Conservation (phyloP, 2,797 vertebrate genomes). For the Orientallactaga sibirica region DNA sequence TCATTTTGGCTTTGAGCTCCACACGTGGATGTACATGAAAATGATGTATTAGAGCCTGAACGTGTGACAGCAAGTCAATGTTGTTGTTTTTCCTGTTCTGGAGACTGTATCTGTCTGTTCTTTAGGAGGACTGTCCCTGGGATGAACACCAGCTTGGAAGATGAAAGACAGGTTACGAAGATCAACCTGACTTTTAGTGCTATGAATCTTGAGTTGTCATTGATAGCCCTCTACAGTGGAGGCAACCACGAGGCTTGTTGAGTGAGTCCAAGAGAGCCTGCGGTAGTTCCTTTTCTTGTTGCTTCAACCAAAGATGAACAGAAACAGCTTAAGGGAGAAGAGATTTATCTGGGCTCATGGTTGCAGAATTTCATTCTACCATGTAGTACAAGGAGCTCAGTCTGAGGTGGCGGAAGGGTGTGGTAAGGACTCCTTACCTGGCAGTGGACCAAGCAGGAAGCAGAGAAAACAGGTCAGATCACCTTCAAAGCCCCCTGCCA, state of each 20-base stretch:
- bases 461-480: background rate
- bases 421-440: background rate
- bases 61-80: background rate
- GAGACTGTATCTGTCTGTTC: background rate
- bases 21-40: background rate
- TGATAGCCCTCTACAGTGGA: rapidly evolving
- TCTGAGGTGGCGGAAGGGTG: background rate
- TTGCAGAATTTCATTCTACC: background rate
- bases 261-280: background rate
- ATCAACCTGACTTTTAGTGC: background rate
- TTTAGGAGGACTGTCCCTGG: background rate
- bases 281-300: background rate
- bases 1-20: background rate
- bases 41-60: background rate
- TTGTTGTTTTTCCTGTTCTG: background rate
- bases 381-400: background rate
- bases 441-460: background rate
- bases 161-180: background rate
- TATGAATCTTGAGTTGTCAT: background rate
- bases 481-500: background rate
- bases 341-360: background rate
- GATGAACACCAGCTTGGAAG: background rate
- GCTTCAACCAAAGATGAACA: background rate
- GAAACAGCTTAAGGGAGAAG: background rate
- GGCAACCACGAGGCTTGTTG: background rate